Evolutionary conservation across 2,888 invertebrate genomes (phyloP).

Genomic region (Lithophane leautieri): DNA sequence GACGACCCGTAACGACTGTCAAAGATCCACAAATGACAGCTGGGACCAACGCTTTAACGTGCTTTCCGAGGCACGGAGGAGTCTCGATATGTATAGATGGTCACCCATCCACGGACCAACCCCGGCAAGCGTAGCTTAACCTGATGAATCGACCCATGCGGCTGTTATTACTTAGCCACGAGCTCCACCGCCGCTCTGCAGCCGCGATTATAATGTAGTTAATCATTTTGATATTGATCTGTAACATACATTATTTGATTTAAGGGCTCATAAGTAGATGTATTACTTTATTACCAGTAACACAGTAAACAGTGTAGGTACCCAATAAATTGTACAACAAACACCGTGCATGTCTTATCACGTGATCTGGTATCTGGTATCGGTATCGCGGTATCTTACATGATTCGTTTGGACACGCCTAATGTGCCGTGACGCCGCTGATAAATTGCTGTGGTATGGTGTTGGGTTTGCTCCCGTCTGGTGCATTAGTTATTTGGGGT

Average conservation of each 20-base stretch:
- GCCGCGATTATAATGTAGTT: not conserved
- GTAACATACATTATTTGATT: not conserved
- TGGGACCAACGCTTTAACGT: no score
- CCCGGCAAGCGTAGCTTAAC: no score
- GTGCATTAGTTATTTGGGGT: conserved; percentile 26
- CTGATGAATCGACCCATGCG: no score
- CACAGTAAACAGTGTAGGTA: conserved; percentile 44
- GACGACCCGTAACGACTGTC: no score
- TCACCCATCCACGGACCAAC: no score
- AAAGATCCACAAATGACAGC: no score
- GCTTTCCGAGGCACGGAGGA: no score
- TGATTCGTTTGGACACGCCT: conserved; percentile 74
- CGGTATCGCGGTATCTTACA: conserved; percentile 72
- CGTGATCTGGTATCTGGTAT: conserved; percentile 66
- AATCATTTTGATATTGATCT: not conserved
- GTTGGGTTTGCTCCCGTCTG: conserved; percentile 52
- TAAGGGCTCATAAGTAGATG: conserved; percentile 4
- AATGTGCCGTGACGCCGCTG: conserved; percentile 78
- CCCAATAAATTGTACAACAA: conserved; percentile 64
- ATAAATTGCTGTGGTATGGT: conserved; percentile 71
- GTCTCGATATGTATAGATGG: no score
- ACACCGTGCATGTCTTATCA: conserved; percentile 65
- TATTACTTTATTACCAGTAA: conserved; percentile 22
- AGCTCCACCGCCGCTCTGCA: no score
- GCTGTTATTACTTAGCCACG: no score